phyloP scores from a whole-genome alignment of 2,888 invertebrate genomes.

The Drosophila flavopinicola region DNA sequence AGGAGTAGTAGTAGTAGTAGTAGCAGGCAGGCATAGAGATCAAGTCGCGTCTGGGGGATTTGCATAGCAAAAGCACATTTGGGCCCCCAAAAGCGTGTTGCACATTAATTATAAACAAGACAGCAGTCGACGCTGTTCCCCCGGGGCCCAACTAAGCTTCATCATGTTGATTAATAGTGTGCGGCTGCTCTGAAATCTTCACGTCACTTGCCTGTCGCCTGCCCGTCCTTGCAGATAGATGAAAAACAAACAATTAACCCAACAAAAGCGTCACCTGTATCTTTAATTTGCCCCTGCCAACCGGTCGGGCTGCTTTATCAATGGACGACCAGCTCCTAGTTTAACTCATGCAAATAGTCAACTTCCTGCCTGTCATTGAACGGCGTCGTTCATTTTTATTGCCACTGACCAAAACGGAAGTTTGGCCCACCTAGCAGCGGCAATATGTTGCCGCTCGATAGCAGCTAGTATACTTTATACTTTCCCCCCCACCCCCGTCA shows the following conservation, averaged over 20 bases:
- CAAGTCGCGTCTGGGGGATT: conserved; percentile 64
- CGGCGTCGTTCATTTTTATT: conserved; percentile 65
- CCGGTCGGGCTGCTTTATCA: no score
- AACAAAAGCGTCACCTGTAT: conserved; percentile 64
- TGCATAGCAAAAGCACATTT: conserved; percentile 34
- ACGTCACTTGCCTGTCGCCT: conserved; percentile 44
- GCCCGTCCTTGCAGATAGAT: conserved; percentile 33
- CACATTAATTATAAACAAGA: conserved; percentile 75
- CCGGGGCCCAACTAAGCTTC: conserved; percentile 42
- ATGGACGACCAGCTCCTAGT: conserved; percentile 21
- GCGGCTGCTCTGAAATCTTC: conserved; percentile 55
- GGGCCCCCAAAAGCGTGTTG: conserved; percentile 41
- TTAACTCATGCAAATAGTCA: conserved; percentile 64
- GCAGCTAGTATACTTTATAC: conserved; percentile 7
- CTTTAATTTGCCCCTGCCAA: neutral
- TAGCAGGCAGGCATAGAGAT: neutral
- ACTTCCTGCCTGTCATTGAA: conserved; percentile 52
- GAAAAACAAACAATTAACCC: conserved; percentile 73
- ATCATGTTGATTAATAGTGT: conserved; percentile 75
- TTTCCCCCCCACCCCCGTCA: neutral
- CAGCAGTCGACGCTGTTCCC: conserved; percentile 40
- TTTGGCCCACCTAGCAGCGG: conserved; percentile 37
- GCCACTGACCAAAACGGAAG: conserved; percentile 62
- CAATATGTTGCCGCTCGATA: conserved; percentile 74
- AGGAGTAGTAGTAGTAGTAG: neutral